Conservation (phyloP, 2,888 invertebrate species). For the Rhabditoides inermis region DNA sequence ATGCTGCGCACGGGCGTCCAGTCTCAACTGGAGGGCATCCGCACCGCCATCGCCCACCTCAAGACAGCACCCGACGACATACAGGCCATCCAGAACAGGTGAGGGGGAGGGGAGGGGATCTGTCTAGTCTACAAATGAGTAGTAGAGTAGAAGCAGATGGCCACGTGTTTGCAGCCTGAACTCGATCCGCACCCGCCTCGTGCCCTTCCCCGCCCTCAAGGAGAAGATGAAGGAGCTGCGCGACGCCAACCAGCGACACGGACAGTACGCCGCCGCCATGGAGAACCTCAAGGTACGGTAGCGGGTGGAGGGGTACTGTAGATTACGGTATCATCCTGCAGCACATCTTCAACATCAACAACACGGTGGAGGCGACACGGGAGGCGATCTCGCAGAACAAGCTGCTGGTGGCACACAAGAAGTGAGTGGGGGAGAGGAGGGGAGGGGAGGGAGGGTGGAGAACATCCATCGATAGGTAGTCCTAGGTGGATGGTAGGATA, state of each 20-base stretch:
- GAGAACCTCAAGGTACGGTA: conserved; percentile 74
- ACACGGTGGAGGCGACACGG: conserved; percentile 86
- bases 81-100: conserved; percentile 64
- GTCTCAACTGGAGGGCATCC: conserved; percentile 90
- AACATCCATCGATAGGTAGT: neutral
- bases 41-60: conserved; percentile 81
- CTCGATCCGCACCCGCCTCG: conserved; percentile 69
- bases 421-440: conserved; percentile 45
- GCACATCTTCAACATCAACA: conserved; percentile 93
- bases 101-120: too few relatives aligned
- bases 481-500: too few relatives aligned
- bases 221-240: conserved; percentile 74
- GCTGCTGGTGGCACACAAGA: conserved; percentile 82
- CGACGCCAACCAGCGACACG: conserved; percentile 85
- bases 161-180: conserved; percentile 68
- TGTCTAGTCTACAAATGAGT: too few relatives aligned
- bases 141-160: too few relatives aligned
- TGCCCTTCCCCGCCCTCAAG: conserved; percentile 70
- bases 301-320: too few relatives aligned
- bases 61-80: conserved; percentile 78
- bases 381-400: conserved; percentile 89
- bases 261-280: conserved; percentile 89
- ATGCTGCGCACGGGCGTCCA: conserved; percentile 96
- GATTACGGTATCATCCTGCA: too few relatives aligned
- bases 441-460: neutral